Base-by-base conservation (phyloP, 1,140 invertebrate species). In the Akabosia matsudoensis region DNA sequence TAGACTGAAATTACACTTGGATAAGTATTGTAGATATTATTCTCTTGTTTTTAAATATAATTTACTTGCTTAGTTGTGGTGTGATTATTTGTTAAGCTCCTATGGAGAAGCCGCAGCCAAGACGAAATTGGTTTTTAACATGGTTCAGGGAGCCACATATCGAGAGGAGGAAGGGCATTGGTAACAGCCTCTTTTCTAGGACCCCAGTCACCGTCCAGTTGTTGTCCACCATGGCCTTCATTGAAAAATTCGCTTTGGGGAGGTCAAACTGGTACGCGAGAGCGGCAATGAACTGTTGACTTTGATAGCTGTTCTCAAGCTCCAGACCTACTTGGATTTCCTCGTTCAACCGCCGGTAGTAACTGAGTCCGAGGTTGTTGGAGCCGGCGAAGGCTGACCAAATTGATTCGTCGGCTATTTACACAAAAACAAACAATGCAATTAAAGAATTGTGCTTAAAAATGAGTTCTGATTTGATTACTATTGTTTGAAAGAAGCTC, bases 251-350 rank as follows among this genome's bases (percentile, higher is more conserved):
- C 64, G 95, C 95, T 86, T 97, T 97, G 24, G 96, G 96, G 84
- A 99, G 88, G 86, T 98, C 97, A 73, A 97, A 89, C 87, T 99
- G 96, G 86, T 99, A 99, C 24, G 92, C 97, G 79, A 99, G 89
- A 0, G 94, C 93, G 34, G 93, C 94, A n/a, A 92, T 90, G 3
- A 94, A 92, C 85, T 99, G 97, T 84, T 93, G 91, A 83, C 94
- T 90, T 83, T 93, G 87, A 76, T 92, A 88, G 84, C 93, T 96
- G 10, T 94, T 92, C 84, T 95, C 93, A 75, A 95, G 87, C 85
- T 95, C 93, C 18, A 93, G 91, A 74, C 92, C 93, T 79, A 98
- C 87, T 79, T 90, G 91, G 72, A 99, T 85, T 83, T 96, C 92
- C 82, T 96, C 93, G 86, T 92, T 95, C 81, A 95, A 93, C 87